A percentile compares a stretch with the other conserved stretches of the same genome.
These are phyloP conservation scores for Diplosoma virens DNA, from an alignment of 23 tunicate species.

Conservation along the genomic window DNA sequence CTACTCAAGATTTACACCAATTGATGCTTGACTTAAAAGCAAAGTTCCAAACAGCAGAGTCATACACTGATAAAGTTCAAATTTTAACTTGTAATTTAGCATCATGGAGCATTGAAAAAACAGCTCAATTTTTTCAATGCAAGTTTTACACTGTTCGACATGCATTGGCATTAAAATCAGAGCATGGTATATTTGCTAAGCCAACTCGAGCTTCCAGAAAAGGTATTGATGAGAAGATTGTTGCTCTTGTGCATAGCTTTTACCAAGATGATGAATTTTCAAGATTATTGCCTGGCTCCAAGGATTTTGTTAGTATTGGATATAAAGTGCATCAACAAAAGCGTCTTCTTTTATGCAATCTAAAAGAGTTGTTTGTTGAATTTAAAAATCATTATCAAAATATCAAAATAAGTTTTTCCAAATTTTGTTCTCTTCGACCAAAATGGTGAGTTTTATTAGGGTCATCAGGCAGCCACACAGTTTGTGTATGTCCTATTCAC, in stretches of 20 bases:
- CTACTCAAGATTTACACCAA: conserved; percentile 13
- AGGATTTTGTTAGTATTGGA: conserved; percentile 18
- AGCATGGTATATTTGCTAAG: conserved; percentile 19
- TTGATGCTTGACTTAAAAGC: conserved; percentile 10
- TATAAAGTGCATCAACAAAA: conserved; percentile 23
- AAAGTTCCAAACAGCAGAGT: neutral
- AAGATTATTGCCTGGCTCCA: conserved; percentile 27
- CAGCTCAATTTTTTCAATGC: conserved; percentile 24
- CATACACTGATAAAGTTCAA: conserved; percentile 19
- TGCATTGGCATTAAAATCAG: conserved; percentile 4
- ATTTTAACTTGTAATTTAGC: conserved; percentile 12
- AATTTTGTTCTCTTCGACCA: conserved; percentile 14
- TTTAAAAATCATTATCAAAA: conserved; percentile 16
- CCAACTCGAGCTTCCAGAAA: conserved; percentile 14
- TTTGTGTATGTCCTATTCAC: conserved; percentile 22
- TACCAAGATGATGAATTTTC: conserved; percentile 33
- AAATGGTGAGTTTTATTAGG: conserved; percentile 27
- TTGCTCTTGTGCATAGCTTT: conserved; percentile 11
- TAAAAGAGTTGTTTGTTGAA: conserved; percentile 23
- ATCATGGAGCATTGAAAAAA: conserved; percentile 13
- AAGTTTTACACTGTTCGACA: conserved; percentile 15
- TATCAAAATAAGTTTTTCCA: conserved; percentile 8
- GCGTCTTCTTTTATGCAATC: conserved; percentile 19
- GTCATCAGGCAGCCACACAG: conserved; percentile 34
- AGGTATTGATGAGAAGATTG: conserved; percentile 21